These are phyloP conservation scores for Eurypyga helias DNA, from an alignment of 2,113 vertebrate species.

Conservation along the genomic window DNA sequence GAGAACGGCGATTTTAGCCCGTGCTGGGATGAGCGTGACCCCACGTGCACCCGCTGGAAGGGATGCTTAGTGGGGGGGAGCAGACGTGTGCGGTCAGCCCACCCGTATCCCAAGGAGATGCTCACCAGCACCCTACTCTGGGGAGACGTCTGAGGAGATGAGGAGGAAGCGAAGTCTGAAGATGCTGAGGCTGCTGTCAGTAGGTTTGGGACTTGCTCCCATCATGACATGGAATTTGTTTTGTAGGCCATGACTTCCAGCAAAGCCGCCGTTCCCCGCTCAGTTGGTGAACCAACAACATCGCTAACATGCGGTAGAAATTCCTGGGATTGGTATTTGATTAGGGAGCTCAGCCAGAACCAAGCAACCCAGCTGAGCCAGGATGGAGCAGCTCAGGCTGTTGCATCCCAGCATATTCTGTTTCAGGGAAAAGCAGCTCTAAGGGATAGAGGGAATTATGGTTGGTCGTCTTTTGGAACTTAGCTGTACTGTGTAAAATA, in stretches of 20 bases:
- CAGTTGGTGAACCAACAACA: not conserved
- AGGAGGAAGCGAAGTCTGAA: not conserved
- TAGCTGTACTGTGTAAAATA: slow-evolving; percentile 74
- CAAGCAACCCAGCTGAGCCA: not conserved
- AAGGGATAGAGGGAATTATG: not conserved
- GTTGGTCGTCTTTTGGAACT: slow-evolving; percentile 60
- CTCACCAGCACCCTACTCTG: not conserved
- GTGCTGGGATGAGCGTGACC: accelerated
- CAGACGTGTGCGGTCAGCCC: accelerated
- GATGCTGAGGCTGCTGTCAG: not conserved
- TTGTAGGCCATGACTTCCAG: not conserved
- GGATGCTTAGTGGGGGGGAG: not conserved
- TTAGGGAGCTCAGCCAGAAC: not conserved
- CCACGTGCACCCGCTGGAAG: accelerated
- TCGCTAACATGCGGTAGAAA: accelerated
- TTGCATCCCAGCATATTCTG: not conserved
- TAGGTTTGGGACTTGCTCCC: not conserved
- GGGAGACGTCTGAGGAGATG: not conserved
- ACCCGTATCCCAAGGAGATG: not conserved
- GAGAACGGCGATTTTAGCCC: not conserved
- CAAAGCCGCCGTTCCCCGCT: not conserved
- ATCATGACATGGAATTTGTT: not conserved
- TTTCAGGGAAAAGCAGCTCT: not conserved
- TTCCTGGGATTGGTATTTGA: not conserved
- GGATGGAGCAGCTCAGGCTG: not conserved